Base-by-base conservation (phyloP, 2,888 invertebrate species). In the Noctua janthina region DNA sequence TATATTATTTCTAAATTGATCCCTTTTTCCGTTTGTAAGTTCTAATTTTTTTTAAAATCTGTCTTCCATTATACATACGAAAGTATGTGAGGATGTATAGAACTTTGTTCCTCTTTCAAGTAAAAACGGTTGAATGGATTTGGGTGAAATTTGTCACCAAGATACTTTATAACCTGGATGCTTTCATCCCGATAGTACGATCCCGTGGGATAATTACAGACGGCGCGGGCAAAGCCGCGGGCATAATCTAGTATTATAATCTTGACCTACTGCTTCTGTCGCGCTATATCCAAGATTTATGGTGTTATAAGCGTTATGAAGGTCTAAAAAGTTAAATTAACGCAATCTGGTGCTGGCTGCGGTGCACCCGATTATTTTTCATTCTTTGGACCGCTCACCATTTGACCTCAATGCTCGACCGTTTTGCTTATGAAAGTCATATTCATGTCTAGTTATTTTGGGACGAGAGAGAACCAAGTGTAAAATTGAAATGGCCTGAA, bases 241-340 rank as follows among this genome's bases (percentile, higher is more conserved):
- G 7, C 43, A 43, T 43, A 43, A 7, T 6, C 43, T 43, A 43
- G 43, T 43, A 43, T 62, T 62, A 29, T 17, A 62, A 68, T 23
- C 39, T 85, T 73, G 39, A 35, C 46, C 20, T 81, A 76, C 90
- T 85, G 87, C 73, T 76, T 49, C 64, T 62, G 78, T 46, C n/a
- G 78, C 67, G 72, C 85, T 78, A 82, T 83, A 56, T 35, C 73
- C 81, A 76, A 79, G 84, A 91, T 91, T 91, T 82, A 91, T 90
- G 43, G 59, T 64, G 59, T 77, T 84, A 84, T 81, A 86, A 83
- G 66, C 75, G 81, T 76, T 81, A 85, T 73, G 79, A 84, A 85
- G 84, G 87, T 78, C 87, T 88, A 88, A 90, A 90, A 91, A 91
- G 87, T 91, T 89, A 89, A 91, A 92, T 91, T 90, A 91, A 81